Evolutionary conservation across 2,888 invertebrate species (phyloP), one percentile per base, ranked within the genome.

Genomic region (Xylophagus ater): DNA sequence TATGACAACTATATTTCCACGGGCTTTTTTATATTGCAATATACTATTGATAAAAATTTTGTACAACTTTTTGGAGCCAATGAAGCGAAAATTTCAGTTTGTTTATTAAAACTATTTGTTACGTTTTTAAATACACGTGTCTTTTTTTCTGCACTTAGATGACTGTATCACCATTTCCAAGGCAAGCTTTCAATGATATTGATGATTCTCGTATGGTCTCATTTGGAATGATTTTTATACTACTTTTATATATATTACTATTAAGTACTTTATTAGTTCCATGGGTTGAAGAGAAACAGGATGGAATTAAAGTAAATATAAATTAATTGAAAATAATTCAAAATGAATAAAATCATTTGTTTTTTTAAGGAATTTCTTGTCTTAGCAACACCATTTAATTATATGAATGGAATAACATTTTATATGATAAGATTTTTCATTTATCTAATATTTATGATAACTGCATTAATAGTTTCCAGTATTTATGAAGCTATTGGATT

Each of bases 241-340:
- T 61, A 28, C 45, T 60, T 14, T 56, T 60, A 5, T 53, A 47
- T 29, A 48, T 59, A 4, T 21, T 60, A 10, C 35, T 64, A 26
- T 43, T 63, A 3, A 54, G 49, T 25, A 58, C 67, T 14, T 66
- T 71, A 34, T 49, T 74, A 32, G 67, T 72, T 47, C 64, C 71
- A 34, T 61, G 73, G 29, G 72, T 75, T 2, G 72, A 73, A 53
- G 76, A 77, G 53, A 74, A 75, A 50, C 63, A 68, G 46, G 66
- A 71, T 37, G 76, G 76, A 28, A 67, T 72, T 21, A 74, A 72
- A 60, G 73, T 72, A 57, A 50, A 14, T 25, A 18, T 12, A 9
- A 8, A 15, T 15, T n/a, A 26, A n/a, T 14, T 32, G 5, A n/a
- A 17, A 32, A 32, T 3, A n/a, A 19, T 4, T 17, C n/a, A 18